phyloP scores from a whole-genome alignment of 2,888 invertebrate species.

The Sphaerophoria taeniata region DNA sequence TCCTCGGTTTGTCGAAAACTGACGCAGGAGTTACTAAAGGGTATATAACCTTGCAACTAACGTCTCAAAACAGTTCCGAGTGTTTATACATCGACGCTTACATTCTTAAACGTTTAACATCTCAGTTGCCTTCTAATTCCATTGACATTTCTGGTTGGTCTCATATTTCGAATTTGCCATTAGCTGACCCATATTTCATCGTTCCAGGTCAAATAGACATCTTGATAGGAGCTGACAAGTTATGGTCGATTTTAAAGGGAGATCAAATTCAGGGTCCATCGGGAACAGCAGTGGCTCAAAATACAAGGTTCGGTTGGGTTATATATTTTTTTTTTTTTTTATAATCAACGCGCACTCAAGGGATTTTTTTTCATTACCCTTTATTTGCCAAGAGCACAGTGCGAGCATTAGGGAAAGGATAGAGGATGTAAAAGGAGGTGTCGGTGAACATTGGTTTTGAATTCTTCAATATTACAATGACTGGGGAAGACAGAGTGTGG shows the following conservation, averaged over 20 bases:
- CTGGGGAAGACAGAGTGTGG: too few relatives aligned
- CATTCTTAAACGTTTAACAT: too few relatives aligned
- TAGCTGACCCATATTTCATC: slow-evolving; percentile 13
- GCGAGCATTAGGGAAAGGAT: too few relatives aligned
- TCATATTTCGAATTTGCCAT: neutral
- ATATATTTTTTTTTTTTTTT: too few relatives aligned
- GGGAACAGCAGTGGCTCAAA: slow-evolving; percentile 19
- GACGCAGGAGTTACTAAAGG: slow-evolving; percentile 28
- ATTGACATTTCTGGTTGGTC: neutral
- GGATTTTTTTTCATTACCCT: too few relatives aligned
- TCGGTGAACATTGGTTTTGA: too few relatives aligned
- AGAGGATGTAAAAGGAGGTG: too few relatives aligned
- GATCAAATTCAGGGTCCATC: slow-evolving; percentile 4
- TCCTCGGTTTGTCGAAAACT: slow-evolving; percentile 4
- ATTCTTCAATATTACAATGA: too few relatives aligned
- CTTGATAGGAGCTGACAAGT: slow-evolving; percentile 3
- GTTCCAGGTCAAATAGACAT: slow-evolving; percentile 8
- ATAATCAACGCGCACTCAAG: too few relatives aligned
- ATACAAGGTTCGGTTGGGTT: slow-evolving; percentile 24
- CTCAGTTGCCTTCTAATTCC: too few relatives aligned
- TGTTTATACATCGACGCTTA: too few relatives aligned
- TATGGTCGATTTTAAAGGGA: slow-evolving; percentile 11
- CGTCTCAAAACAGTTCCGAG: neutral
- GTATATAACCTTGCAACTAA: neutral
- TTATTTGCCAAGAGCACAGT: too few relatives aligned